Conservation (phyloP, 2,113 vertebrate genomes). For the Ardeotis arabs region DNA sequence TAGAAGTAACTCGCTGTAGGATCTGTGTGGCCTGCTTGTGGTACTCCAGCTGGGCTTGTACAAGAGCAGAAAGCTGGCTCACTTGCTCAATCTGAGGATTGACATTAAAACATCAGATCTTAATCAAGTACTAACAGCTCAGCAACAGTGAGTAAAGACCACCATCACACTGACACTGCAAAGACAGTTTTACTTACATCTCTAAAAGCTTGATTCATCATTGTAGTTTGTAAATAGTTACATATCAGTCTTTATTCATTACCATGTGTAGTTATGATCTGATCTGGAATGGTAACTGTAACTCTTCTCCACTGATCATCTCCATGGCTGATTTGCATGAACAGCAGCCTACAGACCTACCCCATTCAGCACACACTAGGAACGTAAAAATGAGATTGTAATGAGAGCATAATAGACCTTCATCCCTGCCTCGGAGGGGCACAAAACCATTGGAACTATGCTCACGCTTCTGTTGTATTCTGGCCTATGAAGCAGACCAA, state of each 20-base stretch:
- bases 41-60: constrained; percentile 96
- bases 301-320: neutral
- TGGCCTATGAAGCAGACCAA: neutral
- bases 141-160: neutral
- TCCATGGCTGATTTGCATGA: neutral
- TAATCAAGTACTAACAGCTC: neutral
- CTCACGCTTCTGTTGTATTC: neutral
- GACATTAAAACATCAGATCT: neutral
- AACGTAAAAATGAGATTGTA: neutral
- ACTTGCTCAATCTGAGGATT: constrained; percentile 92
- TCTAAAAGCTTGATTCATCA: neutral
- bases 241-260: neutral
- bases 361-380: neutral
- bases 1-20: constrained; percentile 89
- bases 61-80: constrained; percentile 94
- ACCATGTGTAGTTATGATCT: neutral
- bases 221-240: neutral
- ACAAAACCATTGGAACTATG: neutral
- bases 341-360: neutral
- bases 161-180: neutral
- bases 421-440: neutral
- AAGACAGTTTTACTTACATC: neutral
- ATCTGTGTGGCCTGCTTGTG: constrained; percentile 93
- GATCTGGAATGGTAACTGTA: neutral
- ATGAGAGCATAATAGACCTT: neutral